phyloP scores from a whole-genome alignment of 2,797 vertebrate genomes.

The Adrianichthys oophorus region DNA sequence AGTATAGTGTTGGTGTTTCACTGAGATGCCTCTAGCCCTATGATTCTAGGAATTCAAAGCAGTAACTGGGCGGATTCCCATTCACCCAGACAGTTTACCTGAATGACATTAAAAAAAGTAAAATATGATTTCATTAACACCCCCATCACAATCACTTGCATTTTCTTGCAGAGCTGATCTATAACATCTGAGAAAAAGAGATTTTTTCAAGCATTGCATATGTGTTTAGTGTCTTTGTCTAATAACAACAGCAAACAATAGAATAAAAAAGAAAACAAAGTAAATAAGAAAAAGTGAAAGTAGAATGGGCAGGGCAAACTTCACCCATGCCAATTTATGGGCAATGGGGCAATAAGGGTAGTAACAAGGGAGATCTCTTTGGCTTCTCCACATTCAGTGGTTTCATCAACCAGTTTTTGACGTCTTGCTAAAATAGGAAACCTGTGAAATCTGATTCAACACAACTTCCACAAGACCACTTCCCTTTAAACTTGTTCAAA shows the following conservation, averaged over 20 bases:
- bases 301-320: slow-evolving; percentile 65
- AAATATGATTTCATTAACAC: slow-evolving; percentile 73
- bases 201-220: slow-evolving; percentile 82
- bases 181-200: slow-evolving; percentile 82
- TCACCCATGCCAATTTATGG: slow-evolving; percentile 60
- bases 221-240: slow-evolving; percentile 76
- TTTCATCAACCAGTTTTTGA: slow-evolving; percentile 54
- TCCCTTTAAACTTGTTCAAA: slow-evolving; percentile 25
- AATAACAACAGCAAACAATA: slow-evolving; percentile 65
- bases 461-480: slow-evolving; percentile 27
- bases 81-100: slow-evolving; percentile 55
- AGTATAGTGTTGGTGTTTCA: slow-evolving; percentile 56
- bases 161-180: slow-evolving; percentile 80
- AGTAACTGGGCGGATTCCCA: slow-evolving; percentile 34
- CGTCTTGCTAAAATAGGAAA: slow-evolving; percentile 45
- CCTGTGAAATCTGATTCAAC: slow-evolving; percentile 17
- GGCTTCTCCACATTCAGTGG: slow-evolving; percentile 75
- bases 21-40: slow-evolving; percentile 72
- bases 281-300: slow-evolving; percentile 60
- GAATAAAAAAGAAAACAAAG: too few relatives aligned
- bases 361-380: slow-evolving; percentile 79
- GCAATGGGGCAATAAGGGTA: slow-evolving; percentile 67
- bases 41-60: slow-evolving; percentile 66
- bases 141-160: slow-evolving; percentile 80
- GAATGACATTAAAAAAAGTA: slow-evolving; percentile 59